A percentile compares a stretch with the other conserved stretches of the same genome.
Conservation (phyloP, 2,797 vertebrate species). For the Spinibarbus caldwelli region DNA sequence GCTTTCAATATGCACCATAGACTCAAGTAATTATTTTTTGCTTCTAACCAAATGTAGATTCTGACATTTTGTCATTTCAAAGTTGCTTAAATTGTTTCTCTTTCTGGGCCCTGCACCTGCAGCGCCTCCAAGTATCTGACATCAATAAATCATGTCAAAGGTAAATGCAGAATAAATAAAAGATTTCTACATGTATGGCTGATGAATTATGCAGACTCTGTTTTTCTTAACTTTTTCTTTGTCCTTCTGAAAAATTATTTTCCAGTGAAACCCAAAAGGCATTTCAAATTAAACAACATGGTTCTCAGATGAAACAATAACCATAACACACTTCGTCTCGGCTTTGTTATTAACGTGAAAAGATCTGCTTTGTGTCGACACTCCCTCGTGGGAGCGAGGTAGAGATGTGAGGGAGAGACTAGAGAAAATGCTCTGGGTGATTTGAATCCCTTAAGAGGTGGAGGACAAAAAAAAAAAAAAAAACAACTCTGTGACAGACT, state of each 20-base stretch:
- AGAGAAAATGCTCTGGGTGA: constrained; percentile 62
- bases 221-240: constrained; percentile 70
- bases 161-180: constrained; percentile 71
- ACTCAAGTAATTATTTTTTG: constrained; percentile 30
- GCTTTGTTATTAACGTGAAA: constrained; percentile 67
- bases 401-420: constrained; percentile 52
- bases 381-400: constrained; percentile 52
- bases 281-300: constrained; percentile 69
- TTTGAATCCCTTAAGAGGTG: constrained; percentile 45
- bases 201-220: constrained; percentile 75
- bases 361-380: constrained; percentile 55
- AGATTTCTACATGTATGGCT: constrained; percentile 72
- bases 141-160: constrained; percentile 65
- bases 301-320: constrained; percentile 58
- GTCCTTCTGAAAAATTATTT: constrained; percentile 60
- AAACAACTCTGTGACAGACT: constrained; percentile 52
- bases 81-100: constrained; percentile 23
- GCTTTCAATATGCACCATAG: not conserved
- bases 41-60: constrained; percentile 17
- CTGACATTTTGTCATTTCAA: constrained; percentile 9
- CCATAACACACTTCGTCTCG: constrained; percentile 46
- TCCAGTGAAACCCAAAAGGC: constrained; percentile 67
- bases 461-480: constrained; percentile 31
- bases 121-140: constrained; percentile 43
- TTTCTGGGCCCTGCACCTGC: constrained; percentile 45